Base-by-base conservation (phyloP, 2,888 invertebrate species). In the Coleophora deauratella region DNA sequence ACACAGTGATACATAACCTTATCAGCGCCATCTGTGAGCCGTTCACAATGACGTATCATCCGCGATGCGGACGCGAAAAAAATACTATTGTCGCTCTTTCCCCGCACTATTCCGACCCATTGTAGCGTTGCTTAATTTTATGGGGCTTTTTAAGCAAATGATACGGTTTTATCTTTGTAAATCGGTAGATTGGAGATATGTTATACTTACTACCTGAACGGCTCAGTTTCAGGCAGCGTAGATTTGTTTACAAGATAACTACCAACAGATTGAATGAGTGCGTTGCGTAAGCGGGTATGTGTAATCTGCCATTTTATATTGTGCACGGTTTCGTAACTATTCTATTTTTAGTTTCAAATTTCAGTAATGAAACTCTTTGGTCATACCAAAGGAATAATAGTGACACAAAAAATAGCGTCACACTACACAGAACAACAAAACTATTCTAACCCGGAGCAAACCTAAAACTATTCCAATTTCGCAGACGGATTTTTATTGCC, bases 141-240 rank as follows among this genome's bases (percentile, higher is more conserved):
- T 78, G 72, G 78, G 75, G 75, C 75, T 79, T 80, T 84, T 84
- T 82, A 81, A 75, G 81, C 82, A 80, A 85, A 82, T 85, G 84
- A 84, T 80, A 84, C 71, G 76, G 72, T 73, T 72, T 78, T 82
- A 84, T 80, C 81, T 67, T 50, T 57, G 57, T 47, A 52, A 64
- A 78, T 74, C 71, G 63, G 48, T 42, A 50, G 67, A 71, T 75
- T 55, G 47, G 53, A 62, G 65, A 71, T 67, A 62, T 36, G 32
- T 33, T 21, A 30, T 21, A 40, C 46, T 50, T 64, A 57, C 59
- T 62, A 35, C 37, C 37, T 36, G 36, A 52, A 52, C 40, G 50
- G 44, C 50, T 54, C 42, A 51, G 51, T 62, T 54, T 50, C 46
- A 44, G 46, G 48, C 43, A 51, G 37, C 37, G 35, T 49, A 51